Evolutionary conservation across 2,888 invertebrate species (phyloP).

Genomic region (Microplitis manilae): DNA sequence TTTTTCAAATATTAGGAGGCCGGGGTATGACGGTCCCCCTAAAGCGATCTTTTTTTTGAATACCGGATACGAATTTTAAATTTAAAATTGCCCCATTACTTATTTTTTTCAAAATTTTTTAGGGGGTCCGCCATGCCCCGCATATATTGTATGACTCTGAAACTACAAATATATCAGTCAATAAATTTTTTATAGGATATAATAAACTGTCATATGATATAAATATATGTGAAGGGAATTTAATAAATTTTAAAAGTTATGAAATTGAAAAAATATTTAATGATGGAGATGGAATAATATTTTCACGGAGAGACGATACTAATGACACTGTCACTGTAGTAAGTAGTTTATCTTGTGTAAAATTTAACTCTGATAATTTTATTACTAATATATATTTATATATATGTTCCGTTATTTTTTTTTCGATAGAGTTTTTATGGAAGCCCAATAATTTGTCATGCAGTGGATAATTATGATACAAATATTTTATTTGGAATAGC

Average conservation of each 20-base stretch:
- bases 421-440: not conserved
- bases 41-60: no score
- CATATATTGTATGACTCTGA: no score
- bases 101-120: no score
- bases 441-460: not conserved
- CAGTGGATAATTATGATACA: not conserved
- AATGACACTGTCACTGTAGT: not conserved
- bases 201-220: not conserved
- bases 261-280: not conserved
- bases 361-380: no score
- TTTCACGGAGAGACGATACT: not conserved
- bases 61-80: no score
- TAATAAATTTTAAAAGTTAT: not conserved
- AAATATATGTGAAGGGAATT: not conserved
- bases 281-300: not conserved
- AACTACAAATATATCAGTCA: no score
- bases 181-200: not conserved
- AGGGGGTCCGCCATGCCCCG: no score
- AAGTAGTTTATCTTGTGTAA: not conserved
- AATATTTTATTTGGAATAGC: not conserved
- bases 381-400: no score
- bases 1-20: no score
- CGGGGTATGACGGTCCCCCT: no score
- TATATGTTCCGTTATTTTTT: no score
- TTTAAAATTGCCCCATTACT: no score